These are phyloP conservation scores for Piliocolobus tephrosceles DNA, from an alignment of 2,113 vertebrate species.

Conservation along the genomic window DNA sequence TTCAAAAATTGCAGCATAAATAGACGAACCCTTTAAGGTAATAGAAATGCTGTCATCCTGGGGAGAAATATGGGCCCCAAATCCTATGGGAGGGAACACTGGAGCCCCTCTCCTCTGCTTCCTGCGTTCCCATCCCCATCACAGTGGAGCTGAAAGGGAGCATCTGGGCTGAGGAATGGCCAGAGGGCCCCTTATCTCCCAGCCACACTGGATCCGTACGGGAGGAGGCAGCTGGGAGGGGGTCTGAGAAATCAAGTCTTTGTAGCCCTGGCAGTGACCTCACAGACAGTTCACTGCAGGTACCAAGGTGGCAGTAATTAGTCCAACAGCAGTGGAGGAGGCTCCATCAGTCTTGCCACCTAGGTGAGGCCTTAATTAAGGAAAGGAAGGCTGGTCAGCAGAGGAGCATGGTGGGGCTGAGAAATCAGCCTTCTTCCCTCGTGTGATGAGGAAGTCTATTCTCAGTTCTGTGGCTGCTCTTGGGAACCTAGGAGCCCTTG, in stretches of 20 bases:
- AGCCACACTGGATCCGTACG: neutral
- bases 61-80: slow-evolving; percentile 80
- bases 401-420: neutral
- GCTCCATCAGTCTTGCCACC: neutral
- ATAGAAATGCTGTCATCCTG: slow-evolving; percentile 84
- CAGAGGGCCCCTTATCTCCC: slow-evolving; percentile 60
- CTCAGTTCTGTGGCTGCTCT: neutral
- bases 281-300: neutral
- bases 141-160: slow-evolving; percentile 59
- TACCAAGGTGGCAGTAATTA: slow-evolving; percentile 69
- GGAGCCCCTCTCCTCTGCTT: neutral
- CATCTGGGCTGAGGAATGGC: slow-evolving; percentile 62
- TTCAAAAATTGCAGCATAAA: slow-evolving; percentile 86
- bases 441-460: neutral
- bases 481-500: neutral
- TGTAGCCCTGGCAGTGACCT: neutral
- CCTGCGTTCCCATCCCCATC: neutral
- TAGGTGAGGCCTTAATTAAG: slow-evolving; percentile 24
- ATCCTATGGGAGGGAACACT: slow-evolving; percentile 38
- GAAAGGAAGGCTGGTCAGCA: slow-evolving; percentile 46
- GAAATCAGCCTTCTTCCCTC: neutral
- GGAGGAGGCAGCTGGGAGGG: neutral
- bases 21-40: slow-evolving; percentile 87
- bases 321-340: slow-evolving; percentile 43
- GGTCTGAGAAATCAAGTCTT: neutral